Evolutionary conservation across 2,113 vertebrate species (phyloP), one percentile per base, ranked within the genome.

Genomic region (Neodon shergylaensis): DNA sequence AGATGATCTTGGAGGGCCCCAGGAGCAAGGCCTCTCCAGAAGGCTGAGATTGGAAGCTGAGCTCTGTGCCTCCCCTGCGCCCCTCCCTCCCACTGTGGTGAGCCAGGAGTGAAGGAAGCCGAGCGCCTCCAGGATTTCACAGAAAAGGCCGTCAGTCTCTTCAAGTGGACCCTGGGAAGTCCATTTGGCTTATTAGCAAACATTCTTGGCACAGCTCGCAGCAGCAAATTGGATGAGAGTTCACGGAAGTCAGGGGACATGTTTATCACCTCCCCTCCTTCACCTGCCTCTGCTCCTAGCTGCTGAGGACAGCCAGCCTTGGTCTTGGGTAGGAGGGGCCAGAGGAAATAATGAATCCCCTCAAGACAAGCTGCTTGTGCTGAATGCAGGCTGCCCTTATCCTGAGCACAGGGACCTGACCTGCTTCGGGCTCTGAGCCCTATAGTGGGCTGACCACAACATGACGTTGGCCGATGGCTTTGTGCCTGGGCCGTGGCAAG

Each of bases 171-270:
- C 77, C 94, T 49, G 92, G 42, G 26, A 83, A 91, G 92, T 78
- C 97, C 97, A 97, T 97, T 96, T 95, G 96, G 95, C 97, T 97
- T 97, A 97, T 98, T 98, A 97, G 92, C 96, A 96, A 96, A 96
- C 95, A 49, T 49, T 89, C 92, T 76, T 95, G 97, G 97, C 97
- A 39, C 28, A 13, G 94, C 65, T 47, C 0, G 2, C 81, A 65
- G 73, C 19, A 7, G 94, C 95, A 97, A 95, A 98, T 97, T 96
- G 95, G 91, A 96, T 97, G 95, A 91, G 96, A 96, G 97, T 97
- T 98, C 96, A 97, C 31, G 85, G 96, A 98, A 97, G 88, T 96
- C 97, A 94, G 94, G 87, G 82, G 96, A 68, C 31, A 22, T 92
- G 96, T 96, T 96, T 83, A 92, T 97, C 96, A 89, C 84, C 88